A percentile compares a stretch with the other conserved stretches of the same genome.
Evolutionary conservation across 2,797 vertebrate species (phyloP).

Genomic region (Odontamblyopus rebecca): DNA sequence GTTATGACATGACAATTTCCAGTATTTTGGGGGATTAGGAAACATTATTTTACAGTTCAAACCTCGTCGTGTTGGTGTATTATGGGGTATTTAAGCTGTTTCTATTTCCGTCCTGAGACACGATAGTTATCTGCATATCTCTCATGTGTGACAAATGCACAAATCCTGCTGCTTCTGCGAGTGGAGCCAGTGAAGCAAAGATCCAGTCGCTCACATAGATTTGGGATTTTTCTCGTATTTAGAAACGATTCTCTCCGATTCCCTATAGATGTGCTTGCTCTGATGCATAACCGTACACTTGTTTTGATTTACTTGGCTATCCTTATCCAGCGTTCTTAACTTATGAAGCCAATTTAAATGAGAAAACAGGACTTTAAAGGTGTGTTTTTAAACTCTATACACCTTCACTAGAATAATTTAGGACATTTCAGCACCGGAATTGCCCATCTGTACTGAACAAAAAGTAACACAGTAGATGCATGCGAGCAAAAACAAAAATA

Average conservation of each 20-base stretch:
- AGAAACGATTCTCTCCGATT: neutral
- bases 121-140: neutral
- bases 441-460: no score
- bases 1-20: neutral
- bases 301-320: neutral
- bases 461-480: no score
- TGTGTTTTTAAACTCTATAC: no score
- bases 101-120: neutral
- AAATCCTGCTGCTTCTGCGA: neutral
- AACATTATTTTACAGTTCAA: neutral
- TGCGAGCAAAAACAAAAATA: no score
- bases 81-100: neutral
- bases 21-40: neutral
- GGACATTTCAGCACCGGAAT: no score
- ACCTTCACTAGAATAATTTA: no score
- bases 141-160: neutral
- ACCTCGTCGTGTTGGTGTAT: neutral
- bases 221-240: slow-evolving; percentile 1
- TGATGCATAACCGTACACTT: neutral
- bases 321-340: no score
- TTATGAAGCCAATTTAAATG: no score
- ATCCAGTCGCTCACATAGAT: neutral
- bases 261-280: neutral
- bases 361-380: no score
- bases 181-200: neutral